Conservation (phyloP, 2,888 invertebrate genomes). For the Bedellia somnulentella region DNA sequence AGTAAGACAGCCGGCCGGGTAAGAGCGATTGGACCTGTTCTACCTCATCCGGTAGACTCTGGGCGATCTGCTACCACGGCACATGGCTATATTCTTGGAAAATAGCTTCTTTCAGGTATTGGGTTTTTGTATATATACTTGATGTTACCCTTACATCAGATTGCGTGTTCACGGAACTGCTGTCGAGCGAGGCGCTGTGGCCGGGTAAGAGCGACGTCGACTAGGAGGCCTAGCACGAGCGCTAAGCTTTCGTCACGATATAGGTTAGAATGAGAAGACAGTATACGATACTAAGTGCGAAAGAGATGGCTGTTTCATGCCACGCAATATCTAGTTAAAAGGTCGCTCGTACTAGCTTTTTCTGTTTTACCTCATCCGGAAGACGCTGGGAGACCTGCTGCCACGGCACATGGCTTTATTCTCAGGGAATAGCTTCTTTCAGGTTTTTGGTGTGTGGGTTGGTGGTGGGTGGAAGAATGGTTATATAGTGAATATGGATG, state of each 20-base stretch:
- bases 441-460: too few relatives aligned
- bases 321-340: too few relatives aligned
- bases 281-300: too few relatives aligned
- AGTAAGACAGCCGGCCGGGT: constrained; percentile 98
- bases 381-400: constrained; percentile 91
- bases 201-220: constrained; percentile 98
- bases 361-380: constrained; percentile 93
- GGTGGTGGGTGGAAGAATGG: too few relatives aligned
- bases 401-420: constrained; percentile 95
- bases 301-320: too few relatives aligned
- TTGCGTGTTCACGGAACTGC: constrained; percentile 85
- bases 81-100: constrained; percentile 93
- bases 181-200: constrained; percentile 93
- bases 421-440: constrained; percentile 89
- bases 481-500: too few relatives aligned
- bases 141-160: too few relatives aligned
- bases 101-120: constrained; percentile 87
- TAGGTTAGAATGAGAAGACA: too few relatives aligned
- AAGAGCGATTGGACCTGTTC: constrained; percentile 97
- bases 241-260: too few relatives aligned
- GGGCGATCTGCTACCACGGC: constrained; percentile 90
- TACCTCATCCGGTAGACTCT: constrained; percentile 93
- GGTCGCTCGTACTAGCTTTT: too few relatives aligned
- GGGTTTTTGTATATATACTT: too few relatives aligned
- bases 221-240: too few relatives aligned